Percentiles rank a stretch among this genome's conserved stretches.
Conservation (phyloP, 2,113 vertebrate genomes). For the Ciconia maguari region DNA sequence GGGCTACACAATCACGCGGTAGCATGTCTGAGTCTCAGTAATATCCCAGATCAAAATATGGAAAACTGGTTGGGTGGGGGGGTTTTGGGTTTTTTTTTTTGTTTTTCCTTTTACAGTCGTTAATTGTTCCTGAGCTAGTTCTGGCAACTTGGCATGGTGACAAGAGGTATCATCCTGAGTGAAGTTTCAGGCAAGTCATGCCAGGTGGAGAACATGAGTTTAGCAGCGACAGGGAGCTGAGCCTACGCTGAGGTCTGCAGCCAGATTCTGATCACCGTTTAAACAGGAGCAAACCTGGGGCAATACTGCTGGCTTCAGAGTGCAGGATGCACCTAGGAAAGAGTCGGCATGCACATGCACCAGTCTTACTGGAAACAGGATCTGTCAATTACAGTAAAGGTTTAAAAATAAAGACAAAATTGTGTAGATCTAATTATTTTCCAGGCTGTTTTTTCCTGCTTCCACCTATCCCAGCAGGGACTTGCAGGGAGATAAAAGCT, state of each 20-base stretch:
- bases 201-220: not conserved
- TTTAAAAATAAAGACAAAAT: constrained; percentile 47
- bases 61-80: fast-evolving
- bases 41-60: fast-evolving
- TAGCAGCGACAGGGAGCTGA: not conserved
- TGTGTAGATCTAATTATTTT: not conserved
- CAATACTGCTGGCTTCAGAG: not conserved
- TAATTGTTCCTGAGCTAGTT: not conserved
- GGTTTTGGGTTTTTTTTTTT: not conserved
- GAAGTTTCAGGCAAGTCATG: not conserved
- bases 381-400: not conserved
- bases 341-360: not conserved
- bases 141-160: fast-evolving
- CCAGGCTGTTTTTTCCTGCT: constrained; percentile 57
- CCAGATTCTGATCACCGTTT: fast-evolving
- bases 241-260: not conserved
- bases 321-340: not conserved
- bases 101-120: not conserved
- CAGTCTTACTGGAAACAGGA: constrained; percentile 4
- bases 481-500: not conserved
- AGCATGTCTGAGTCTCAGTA: not conserved
- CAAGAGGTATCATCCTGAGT: not conserved
- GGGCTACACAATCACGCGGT: fast-evolving
- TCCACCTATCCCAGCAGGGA: not conserved
- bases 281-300: not conserved